Evolutionary conservation across 2,797 vertebrate species (phyloP), one percentile per base, ranked within the genome.

Genomic region (Ctenopoma multispine): DNA sequence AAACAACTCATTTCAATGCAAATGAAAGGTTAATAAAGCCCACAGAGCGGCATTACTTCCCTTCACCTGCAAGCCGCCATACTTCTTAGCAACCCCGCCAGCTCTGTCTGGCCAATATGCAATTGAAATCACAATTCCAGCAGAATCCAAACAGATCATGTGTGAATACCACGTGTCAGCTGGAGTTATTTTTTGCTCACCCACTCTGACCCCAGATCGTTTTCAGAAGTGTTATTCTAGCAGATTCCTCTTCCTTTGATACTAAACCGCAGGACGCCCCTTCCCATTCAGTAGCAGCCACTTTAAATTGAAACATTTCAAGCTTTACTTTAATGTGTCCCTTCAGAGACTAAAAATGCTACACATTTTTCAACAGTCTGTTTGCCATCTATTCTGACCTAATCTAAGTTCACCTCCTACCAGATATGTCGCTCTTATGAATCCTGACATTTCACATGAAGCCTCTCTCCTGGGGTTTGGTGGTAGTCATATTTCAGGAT

Each of bases 401-500:
- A 8, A 64, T 72, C 61, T 34, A 51, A 68, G 61, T 67, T 79
- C 67, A 54, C n/a, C 46, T 56, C 29, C 27, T 20, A 44, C 15
- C 44, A 61, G 40, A 59, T 24, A 14, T 27, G 69, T 43, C 48
- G 38, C 60, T 63, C 23, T 51, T n/a, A 10, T 46, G 47, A 47
- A 40, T 75, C 38, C 58, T 11, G 13, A 69, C 50, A 61, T 64
- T 57, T 48, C 34, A 69, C 62, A 75, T 69, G 62, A 72, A 62
- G 56, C 41, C 24, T 29, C 57, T 67, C 54, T 54, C 31, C 4
- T 1, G 65, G 65, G 69, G 18, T 63, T 63, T 63, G 61, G 58
- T 51, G 60, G 64, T 4, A 74, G 54, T 63, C 53, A 40, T 65
- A 72, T 67, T 77, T 50, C 48, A 43, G 58, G 80, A 81, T 63